Percentiles rank a stretch among this genome's conserved stretches.
phyloP scores from a whole-genome alignment of 2,888 invertebrate species.

The Aphodius sticticus region DNA sequence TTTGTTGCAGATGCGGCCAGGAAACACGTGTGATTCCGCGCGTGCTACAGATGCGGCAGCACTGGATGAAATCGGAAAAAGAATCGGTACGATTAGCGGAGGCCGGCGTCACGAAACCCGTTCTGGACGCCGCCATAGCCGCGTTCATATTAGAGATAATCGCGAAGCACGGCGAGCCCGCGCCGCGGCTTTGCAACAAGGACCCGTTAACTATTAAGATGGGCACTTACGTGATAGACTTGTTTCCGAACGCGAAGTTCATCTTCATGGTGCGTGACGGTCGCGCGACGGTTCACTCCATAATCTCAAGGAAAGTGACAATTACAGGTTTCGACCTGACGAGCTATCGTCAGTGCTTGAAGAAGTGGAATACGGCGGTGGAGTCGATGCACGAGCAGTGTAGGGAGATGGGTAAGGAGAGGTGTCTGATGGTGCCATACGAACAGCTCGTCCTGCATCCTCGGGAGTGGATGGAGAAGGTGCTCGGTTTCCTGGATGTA shows the following conservation, averaged over 20 bases:
- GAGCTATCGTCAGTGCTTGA: conserved; percentile 92
- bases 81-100: conserved; percentile 90
- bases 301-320: conserved; percentile 85
- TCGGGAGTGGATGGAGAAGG: conserved; percentile 84
- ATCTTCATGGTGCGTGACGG: conserved; percentile 98
- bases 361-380: conserved; percentile 96
- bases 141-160: conserved; percentile 97
- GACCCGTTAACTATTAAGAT: conserved; percentile 98
- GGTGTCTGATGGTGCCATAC: conserved; percentile 91
- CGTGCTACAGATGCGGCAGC: conserved; percentile 92
- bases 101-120: conserved; percentile 92
- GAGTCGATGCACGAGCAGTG: conserved; percentile 95
- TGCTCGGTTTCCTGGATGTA: conserved; percentile 87
- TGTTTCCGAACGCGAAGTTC: conserved; percentile 98
- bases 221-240: conserved; percentile 90
- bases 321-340: conserved; percentile 87
- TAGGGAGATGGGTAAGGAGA: conserved; percentile 75
- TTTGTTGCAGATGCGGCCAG: conserved; percentile 82
- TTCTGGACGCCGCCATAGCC: conserved; percentile 93
- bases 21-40: conserved; percentile 97
- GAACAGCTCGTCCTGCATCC: conserved; percentile 98
- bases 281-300: conserved; percentile 97
- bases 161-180: conserved; percentile 94
- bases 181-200: conserved; percentile 96
- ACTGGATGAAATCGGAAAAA: conserved; percentile 95